phyloP scores from a whole-genome alignment of 2,113 vertebrate species.

The Cyprinus carpio region DNA sequence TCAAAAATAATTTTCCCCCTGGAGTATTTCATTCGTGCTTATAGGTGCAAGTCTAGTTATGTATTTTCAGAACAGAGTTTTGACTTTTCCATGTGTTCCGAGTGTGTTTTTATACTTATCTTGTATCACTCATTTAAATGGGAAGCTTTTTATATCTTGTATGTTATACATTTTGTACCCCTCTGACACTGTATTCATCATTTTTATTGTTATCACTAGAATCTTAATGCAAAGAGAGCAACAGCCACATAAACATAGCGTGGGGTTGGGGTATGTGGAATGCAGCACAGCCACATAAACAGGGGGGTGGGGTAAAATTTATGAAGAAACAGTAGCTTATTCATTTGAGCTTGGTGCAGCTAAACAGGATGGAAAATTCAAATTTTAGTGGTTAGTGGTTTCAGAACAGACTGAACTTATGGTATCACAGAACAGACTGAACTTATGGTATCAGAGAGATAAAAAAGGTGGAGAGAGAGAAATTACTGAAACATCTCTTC shows the following conservation, averaged over 20 bases:
- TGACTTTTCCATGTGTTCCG: too few relatives aligned
- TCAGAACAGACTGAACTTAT: slow-evolving; percentile 30
- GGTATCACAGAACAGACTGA: neutral
- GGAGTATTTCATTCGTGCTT: too few relatives aligned
- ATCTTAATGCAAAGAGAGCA: slow-evolving; percentile 23
- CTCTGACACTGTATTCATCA: too few relatives aligned
- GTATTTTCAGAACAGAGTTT: too few relatives aligned
- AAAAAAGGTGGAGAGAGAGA: neutral
- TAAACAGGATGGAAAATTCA: neutral
- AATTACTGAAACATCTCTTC: neutral
- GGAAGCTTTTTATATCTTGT: too few relatives aligned
- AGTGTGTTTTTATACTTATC: too few relatives aligned
- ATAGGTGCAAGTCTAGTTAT: too few relatives aligned
- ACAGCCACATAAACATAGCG: neutral
- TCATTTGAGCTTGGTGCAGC: neutral
- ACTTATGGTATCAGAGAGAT: neutral
- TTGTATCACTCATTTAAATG: too few relatives aligned
- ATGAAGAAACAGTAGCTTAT: neutral
- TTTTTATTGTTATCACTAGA: too few relatives aligned
- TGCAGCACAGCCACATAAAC: slow-evolving; percentile 2
- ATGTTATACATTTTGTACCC: too few relatives aligned
- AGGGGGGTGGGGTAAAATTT: neutral
- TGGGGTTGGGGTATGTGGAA: slow-evolving; percentile 18
- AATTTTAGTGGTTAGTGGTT: slow-evolving; percentile 22
- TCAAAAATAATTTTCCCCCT: too few relatives aligned